Conservation (phyloP, 2,797 vertebrate genomes). For the Oreonectes daqikongensis region DNA sequence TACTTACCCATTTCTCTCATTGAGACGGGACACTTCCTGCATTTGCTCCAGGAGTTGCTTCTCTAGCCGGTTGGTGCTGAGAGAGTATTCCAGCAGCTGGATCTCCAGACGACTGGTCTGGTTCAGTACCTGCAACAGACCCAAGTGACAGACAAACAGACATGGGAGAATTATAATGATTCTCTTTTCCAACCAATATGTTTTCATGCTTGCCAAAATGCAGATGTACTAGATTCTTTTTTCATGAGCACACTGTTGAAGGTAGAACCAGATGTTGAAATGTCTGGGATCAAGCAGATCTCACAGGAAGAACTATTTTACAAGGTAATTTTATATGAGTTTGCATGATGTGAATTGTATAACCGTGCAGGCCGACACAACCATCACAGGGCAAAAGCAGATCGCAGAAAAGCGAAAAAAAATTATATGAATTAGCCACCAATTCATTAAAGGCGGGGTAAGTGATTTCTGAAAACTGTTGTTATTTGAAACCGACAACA, state of each 20-base stretch:
- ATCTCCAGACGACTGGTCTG: constrained; percentile 85
- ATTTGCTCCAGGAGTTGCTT: constrained; percentile 82
- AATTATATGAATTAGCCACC: no score
- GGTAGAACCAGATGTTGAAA: constrained; percentile 30
- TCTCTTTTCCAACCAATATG: constrained; percentile 4
- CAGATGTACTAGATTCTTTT: background rate
- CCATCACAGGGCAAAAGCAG: no score
- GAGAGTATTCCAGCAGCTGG: constrained; percentile 81
- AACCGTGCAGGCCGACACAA: no score
- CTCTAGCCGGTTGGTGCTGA: constrained; percentile 82
- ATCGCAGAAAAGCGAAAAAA: no score
- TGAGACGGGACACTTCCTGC: constrained; percentile 80
- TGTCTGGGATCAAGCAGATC: background rate
- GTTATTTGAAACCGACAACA: no score
- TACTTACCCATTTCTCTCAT: constrained; percentile 81
- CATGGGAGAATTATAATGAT: constrained; percentile 1
- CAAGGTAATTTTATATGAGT: no score
- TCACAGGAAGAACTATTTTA: no score
- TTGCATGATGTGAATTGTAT: no score
- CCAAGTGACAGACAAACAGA: constrained; percentile 20
- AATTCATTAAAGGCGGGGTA: no score
- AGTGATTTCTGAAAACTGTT: no score
- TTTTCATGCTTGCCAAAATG: constrained; percentile 7
- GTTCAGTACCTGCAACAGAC: constrained; percentile 77
- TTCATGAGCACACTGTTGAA: background rate